Percentiles rank a stretch among this genome's conserved stretches.
Conservation (phyloP, 2,888 invertebrate species). For the Drosophila anomalata region DNA sequence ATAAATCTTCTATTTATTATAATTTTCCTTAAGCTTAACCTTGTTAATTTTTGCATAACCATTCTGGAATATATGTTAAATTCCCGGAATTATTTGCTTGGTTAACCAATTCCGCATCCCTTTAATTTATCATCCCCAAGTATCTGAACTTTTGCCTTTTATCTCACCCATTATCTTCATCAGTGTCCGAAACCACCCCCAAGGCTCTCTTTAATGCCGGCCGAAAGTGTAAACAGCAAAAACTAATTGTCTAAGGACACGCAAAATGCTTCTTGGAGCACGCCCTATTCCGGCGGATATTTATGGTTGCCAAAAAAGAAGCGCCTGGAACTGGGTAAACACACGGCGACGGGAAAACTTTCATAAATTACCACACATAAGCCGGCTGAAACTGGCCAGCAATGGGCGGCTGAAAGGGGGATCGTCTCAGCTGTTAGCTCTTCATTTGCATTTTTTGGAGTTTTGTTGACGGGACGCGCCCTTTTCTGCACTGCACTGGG, state of each 20-base stretch:
- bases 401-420: conserved; percentile 24
- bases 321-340: conserved; percentile 52
- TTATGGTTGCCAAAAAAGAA: conserved; percentile 10
- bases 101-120: conserved; percentile 21
- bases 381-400: conserved; percentile 40
- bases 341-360: conserved; percentile 41
- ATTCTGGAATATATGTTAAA: neutral
- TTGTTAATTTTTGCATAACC: neutral
- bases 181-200: conserved; percentile 25
- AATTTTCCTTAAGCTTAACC: neutral
- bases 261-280: conserved; percentile 46
- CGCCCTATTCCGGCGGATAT: conserved; percentile 9
- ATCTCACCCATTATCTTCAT: conserved; percentile 38
- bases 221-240: conserved; percentile 45
- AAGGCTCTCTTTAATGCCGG: conserved; percentile 41
- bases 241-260: conserved; percentile 63
- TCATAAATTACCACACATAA: conserved; percentile 55
- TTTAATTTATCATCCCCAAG: conserved; percentile 27
- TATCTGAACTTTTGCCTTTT: conserved; percentile 31
- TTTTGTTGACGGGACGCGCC: conserved; percentile 58
- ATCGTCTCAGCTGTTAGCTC: conserved; percentile 33
- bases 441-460: conserved; percentile 40
- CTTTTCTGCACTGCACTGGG: conserved; percentile 47
- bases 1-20: neutral
- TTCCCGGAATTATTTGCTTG: conserved; percentile 3